Percentiles rank a stretch among this genome's conserved stretches.
phyloP scores from a whole-genome alignment of 2,797 vertebrate genomes.

The Pseudochirops corinnae region DNA sequence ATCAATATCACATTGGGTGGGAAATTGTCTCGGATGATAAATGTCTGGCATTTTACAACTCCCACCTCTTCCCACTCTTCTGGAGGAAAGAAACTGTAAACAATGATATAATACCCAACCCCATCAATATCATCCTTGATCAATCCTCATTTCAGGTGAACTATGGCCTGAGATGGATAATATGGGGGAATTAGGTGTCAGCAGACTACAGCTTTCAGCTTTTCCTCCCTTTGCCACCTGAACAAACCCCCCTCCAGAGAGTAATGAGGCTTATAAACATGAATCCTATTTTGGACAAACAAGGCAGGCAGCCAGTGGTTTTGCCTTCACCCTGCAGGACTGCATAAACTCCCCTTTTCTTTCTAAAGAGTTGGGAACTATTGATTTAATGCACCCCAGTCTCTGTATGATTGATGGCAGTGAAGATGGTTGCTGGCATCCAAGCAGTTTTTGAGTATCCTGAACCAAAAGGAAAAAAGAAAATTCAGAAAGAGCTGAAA shows the following conservation, averaged over 20 bases:
- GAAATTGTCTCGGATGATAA: conserved; percentile 42
- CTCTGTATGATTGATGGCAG: conserved; percentile 78
- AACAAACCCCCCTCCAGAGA: conserved; percentile 58
- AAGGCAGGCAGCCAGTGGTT: conserved; percentile 51
- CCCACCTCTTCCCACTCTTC: conserved; percentile 50
- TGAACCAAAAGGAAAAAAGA: conserved; percentile 52
- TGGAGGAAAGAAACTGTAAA: conserved; percentile 48
- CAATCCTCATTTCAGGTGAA: conserved; percentile 46
- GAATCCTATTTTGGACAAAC: conserved; percentile 59
- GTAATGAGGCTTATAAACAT: conserved; percentile 22
- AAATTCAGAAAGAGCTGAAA: background rate
- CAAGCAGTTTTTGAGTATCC: conserved; percentile 59
- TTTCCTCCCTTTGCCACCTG: background rate
- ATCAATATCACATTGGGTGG: conserved; percentile 24
- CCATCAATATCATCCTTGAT: conserved; percentile 40
- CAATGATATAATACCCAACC: background rate
- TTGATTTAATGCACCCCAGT: conserved; percentile 75
- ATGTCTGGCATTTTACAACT: conserved; percentile 47
- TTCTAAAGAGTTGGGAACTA: conserved; percentile 73
- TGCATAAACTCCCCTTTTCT: conserved; percentile 64
- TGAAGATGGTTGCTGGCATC: conserved; percentile 67
- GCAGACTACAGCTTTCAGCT: conserved; percentile 55
- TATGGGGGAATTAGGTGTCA: conserved; percentile 33
- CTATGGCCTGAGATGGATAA: conserved; percentile 29
- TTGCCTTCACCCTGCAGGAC: conserved; percentile 54